Base-by-base conservation (phyloP, 2,888 invertebrate species). In the Xestoiulus laeticollis region DNA sequence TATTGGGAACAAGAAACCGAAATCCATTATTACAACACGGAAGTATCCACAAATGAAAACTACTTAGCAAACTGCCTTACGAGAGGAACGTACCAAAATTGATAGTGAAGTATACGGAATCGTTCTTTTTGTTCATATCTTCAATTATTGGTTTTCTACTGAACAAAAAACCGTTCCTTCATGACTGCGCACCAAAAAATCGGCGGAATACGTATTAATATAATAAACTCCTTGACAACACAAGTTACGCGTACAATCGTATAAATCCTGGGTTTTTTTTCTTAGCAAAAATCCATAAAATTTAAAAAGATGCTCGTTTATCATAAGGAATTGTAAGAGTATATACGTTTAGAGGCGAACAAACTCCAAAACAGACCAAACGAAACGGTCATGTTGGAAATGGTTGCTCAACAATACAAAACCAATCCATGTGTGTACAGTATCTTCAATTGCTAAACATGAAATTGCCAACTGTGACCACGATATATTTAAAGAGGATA, bases 11-110 rank as follows among this genome's bases (percentile, higher is more conserved):
- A 78, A 78, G 30, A 30, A 78, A 22, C 78, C 78, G 30, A 78
- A 30, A 78, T 30, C 59, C 59, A 59, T 59, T 59, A 59, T 59
- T n/a, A 48, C 48, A 8, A 48, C 48, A 48, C 48, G 59, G 59
- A 59, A 59, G 59, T n/a, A 59, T 59, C 78, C 78, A 78, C 30
- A 78, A 78, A 78, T 78, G 78, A 78, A 78, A 30, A 30, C 78
- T 78, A 78, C 78, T 78, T 78, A 68, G 59, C 26, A 78, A 78
- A 78, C 78, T 10, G 14, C 30, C 30, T 22, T 1, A 30, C 78
- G 8, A 68, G 19, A 30, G 68, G n/a, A 12, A 22, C 68, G 12
- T 26, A 10, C 26, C 68, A n/a, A 22, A 68, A 59, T 68, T n/a
- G 30, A 30, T 78, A 30, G 78, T 12, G n/a, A n/a, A 78, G 30